A percentile compares a stretch with the other conserved stretches of the same genome.
Evolutionary conservation across 2,888 invertebrate genomes (phyloP).

Genomic region (Trichogramma evanescens): DNA sequence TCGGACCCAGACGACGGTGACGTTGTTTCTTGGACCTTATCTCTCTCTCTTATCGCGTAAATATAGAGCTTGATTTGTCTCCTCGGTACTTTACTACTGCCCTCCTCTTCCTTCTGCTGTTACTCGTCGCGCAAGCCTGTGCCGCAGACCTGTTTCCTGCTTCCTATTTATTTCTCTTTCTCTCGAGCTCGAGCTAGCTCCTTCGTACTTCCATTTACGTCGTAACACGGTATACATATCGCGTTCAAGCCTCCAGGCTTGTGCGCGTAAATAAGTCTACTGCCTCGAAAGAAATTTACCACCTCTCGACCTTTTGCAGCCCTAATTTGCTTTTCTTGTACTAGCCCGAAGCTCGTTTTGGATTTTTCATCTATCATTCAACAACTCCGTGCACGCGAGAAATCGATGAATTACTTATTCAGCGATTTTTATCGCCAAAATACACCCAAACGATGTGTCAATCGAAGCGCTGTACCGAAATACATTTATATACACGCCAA

Average conservation of each 20-base stretch:
- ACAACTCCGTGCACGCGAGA: too few relatives aligned
- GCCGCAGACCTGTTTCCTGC: too few relatives aligned
- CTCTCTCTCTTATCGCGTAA: constrained; percentile 17
- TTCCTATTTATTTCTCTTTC: not conserved
- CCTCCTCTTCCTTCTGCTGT: not conserved
- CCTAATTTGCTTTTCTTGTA: not conserved
- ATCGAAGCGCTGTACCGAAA: too few relatives aligned
- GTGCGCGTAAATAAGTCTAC: too few relatives aligned
- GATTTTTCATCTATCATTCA: not conserved
- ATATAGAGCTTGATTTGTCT: constrained; percentile 11
- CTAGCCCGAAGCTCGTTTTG: not conserved
- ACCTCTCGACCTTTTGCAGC: not conserved
- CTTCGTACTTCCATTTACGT: not conserved
- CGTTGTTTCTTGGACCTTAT: constrained; percentile 10
- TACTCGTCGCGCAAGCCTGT: not conserved
- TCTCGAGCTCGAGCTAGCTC: not conserved
- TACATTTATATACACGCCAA: too few relatives aligned
- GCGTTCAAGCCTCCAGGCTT: too few relatives aligned
- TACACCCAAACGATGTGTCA: too few relatives aligned
- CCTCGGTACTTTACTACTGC: not conserved
- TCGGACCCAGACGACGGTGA: constrained; percentile 1
- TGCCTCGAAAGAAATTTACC: too few relatives aligned
- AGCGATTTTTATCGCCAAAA: too few relatives aligned
- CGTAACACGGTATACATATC: too few relatives aligned
- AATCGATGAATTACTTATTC: too few relatives aligned